Evolutionary conservation across 2,797 vertebrate genomes (phyloP).

Genomic region (Takifugu ocellatus): DNA sequence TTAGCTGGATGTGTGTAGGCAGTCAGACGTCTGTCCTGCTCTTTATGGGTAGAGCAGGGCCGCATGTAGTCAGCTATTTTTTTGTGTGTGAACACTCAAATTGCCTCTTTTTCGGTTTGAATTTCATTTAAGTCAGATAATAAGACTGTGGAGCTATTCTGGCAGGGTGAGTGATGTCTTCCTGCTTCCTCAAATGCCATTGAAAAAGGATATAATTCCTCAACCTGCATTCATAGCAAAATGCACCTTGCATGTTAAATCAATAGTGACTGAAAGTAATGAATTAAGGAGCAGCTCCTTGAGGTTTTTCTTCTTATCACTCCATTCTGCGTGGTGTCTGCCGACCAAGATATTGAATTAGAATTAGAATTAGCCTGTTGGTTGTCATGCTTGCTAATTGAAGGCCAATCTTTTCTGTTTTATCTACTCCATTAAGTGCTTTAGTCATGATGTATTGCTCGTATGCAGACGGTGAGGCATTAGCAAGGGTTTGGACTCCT

Average conservation of each 20-base stretch:
- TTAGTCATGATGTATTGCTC: conserved; percentile 42
- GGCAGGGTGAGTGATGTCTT: conserved; percentile 62
- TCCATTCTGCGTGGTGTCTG: conserved; percentile 33
- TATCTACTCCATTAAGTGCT: conserved; percentile 45
- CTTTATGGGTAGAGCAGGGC: conserved; percentile 32
- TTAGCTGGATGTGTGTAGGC: conserved; percentile 41
- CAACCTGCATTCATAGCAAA: conserved; percentile 36
- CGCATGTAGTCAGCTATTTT: conserved; percentile 43
- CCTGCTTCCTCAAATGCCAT: conserved; percentile 33
- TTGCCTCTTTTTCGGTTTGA: conserved; percentile 48
- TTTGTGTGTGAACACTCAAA: conserved; percentile 58
- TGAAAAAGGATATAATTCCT: conserved; percentile 35
- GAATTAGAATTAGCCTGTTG: conserved; percentile 40
- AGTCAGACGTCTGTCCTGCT: conserved; percentile 22
- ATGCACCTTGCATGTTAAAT: conserved; percentile 45
- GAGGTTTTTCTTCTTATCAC: conserved; percentile 58
- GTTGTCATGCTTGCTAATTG: conserved; percentile 32
- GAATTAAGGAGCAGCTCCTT: conserved; percentile 25
- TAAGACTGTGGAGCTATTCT: conserved; percentile 46
- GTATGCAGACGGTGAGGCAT: conserved; percentile 15
- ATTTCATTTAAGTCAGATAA: conserved; percentile 71
- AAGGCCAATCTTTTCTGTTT: conserved; percentile 22
- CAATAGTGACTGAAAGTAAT: conserved; percentile 45
- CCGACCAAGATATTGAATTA: conserved; percentile 56
- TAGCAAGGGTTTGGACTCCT: conserved; percentile 16